Evolutionary conservation across 2,797 vertebrate genomes (phyloP), one percentile per base, ranked within the genome.

Genomic region (Tadarida brasiliensis): DNA sequence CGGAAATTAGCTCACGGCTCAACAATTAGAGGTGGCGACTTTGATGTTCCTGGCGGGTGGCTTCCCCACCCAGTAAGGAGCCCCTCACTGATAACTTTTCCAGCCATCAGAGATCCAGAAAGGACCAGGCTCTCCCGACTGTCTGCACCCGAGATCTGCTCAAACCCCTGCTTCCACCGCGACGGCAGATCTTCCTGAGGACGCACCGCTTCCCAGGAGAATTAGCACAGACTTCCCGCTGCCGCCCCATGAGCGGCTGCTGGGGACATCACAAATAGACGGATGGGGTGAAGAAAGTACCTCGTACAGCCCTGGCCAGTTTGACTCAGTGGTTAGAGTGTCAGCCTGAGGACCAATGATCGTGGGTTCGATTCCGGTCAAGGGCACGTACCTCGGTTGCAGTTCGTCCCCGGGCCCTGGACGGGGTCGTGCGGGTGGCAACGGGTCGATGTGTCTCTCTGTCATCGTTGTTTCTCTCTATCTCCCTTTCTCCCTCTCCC

Each of bases 1-100:
- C 68, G 90, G 95, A 98, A 98, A 94, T 97, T 91, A 97, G 95
- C 95, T 94, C 0, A 2, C 3, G 81, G 93, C 93, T 96, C 97
- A 71, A 91, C 94, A 96, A 96, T 96, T 24, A 88, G 87, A 97
- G 92, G 87, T 87, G 92, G 44, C 4, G 51, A n/a, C 63, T 39
- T 33, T 54, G 30, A 88, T 77, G 56, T 94, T 96, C 94, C 95
- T 65, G 93, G 96, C 74, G 54, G 78, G 56, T 78, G 93, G 44
- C 78, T 80, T 0, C 85, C 94, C 74, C 90, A 86, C 93, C 86
- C 84, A 81, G 91, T 80, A 94, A 94, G 94, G 93, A 97, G 80
- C 67, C 80, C 35, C 10, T 67, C 73, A 68, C 57, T 78, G 83
- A 95, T 22, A 57, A 95, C 90, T 71, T 85, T 65, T 35, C 90